Evolutionary conservation across 2,888 invertebrate species (phyloP).

Genomic region (Atherix ibis): DNA sequence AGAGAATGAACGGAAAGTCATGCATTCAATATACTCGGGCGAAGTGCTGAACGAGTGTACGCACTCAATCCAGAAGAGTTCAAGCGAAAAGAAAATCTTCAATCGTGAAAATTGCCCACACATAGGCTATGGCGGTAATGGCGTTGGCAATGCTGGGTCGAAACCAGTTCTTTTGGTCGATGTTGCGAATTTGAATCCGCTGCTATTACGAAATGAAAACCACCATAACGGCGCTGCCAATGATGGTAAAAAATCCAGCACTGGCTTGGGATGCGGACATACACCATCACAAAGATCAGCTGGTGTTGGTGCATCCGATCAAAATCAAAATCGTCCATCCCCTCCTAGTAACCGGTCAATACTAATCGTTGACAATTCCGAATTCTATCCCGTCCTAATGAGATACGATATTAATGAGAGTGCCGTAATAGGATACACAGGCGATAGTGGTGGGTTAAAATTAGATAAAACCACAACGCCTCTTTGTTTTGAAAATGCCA

Average conservation of each 20-base stretch:
- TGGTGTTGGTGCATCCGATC: too few species aligned
- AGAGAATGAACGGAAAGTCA: not conserved
- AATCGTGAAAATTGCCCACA: constrained; percentile 11
- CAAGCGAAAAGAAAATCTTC: constrained; percentile 8
- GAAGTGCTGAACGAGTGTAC: too few species aligned
- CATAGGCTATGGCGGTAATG: too few species aligned
- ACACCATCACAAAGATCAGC: too few species aligned
- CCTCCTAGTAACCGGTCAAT: constrained; percentile 5
- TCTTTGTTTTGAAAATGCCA: too few species aligned
- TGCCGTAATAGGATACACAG: not conserved
- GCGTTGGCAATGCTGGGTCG: not conserved
- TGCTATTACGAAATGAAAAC: constrained; percentile 10
- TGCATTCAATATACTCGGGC: not conserved
- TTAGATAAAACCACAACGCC: too few species aligned
- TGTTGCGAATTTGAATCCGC: constrained; percentile 8
- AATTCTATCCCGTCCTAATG: constrained; percentile 12
- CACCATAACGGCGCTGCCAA: constrained; percentile 3
- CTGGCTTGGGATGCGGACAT: too few species aligned
- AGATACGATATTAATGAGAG: constrained; percentile 11
- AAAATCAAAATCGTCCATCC: not conserved
- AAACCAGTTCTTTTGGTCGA: constrained; percentile 11
- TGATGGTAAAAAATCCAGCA: not conserved
- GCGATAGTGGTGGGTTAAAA: not conserved
- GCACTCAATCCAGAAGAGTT: constrained; percentile 7
- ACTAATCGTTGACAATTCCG: constrained; percentile 12